Base-by-base conservation (phyloP, 2,888 invertebrate species). In the Abrostola tripartita region DNA sequence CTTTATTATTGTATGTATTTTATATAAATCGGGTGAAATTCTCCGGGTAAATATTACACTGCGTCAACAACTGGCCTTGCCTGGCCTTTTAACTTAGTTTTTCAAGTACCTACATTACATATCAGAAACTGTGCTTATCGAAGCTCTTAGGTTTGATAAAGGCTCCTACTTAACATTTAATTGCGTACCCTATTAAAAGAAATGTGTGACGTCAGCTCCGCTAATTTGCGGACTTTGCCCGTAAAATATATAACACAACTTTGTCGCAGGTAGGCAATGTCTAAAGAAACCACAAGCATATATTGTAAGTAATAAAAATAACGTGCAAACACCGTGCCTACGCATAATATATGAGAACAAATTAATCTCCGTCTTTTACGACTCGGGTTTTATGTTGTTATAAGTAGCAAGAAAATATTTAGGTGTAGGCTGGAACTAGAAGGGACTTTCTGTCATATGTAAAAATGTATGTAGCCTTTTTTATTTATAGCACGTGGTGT, bases 291-390 rank as follows among this genome's bases (percentile, higher is more conserved):
- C 38, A 12, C 38, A 54, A 7, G 1, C 36, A 62, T 38, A 56
- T 68, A 72, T 57, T 61, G 53, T 52, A 49, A 38, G 52, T 50
- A 62, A 74, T 76, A 74, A 65, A 72, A 73, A 65, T 61, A 67
- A 70, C 49, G 41, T 59, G 14, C 24, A 63, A 66, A 63, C 49
- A 42, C 40, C 38, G 44, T 50, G 37, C 61, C 54, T 44, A 10
- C 58, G 52, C 44, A 47, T 65, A 59, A 71, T 59, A 37, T 61
- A 66, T 55, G 66, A 54, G 63, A 44, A 58, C 65, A 59, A 74
- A 76, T 76, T 76, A 77, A 76, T 74, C 65, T 77, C 52, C 36
- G 58, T 68, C 56, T 58, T 61, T 67, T 64, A 68, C 60, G 74
- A 64, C 63, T 61, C 35, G 11, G 41, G 53, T 67, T 63, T 74